These are phyloP conservation scores for Chrosomus eos DNA, from an alignment of 2,797 vertebrate species.

Conservation along the genomic window DNA sequence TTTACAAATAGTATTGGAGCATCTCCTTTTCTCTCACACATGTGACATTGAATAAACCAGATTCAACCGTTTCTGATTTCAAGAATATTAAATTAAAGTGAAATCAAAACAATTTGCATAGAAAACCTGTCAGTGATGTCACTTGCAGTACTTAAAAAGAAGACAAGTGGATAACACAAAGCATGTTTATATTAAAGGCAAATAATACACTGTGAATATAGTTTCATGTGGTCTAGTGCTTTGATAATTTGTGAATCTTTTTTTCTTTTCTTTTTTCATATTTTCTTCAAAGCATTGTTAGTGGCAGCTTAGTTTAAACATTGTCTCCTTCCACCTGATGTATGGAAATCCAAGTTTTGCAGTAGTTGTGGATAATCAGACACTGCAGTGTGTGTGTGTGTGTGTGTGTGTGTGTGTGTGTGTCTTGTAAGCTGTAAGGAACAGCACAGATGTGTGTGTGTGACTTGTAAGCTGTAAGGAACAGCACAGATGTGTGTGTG, in stretches of 20 bases:
- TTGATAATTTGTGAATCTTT: too few species aligned
- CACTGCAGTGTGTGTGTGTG: too few species aligned
- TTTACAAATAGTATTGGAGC: neutral
- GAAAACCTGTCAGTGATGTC: neutral
- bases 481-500: neutral
- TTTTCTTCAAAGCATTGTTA: neutral
- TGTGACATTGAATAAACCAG: neutral
- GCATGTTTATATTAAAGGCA: too few species aligned
- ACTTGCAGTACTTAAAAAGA: neutral
- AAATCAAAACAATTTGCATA: neutral
- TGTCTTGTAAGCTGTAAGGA: too few species aligned
- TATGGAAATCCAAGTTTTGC: neutral
- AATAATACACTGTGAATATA: neutral
- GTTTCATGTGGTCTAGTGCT: neutral
- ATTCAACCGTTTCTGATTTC: neutral
- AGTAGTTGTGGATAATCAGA: neutral
- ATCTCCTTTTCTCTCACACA: neutral
- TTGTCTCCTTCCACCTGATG: neutral
- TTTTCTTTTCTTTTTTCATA: too few species aligned
- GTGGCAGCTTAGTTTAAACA: neutral
- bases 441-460: constrained; percentile 2
- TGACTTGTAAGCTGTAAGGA: neutral
- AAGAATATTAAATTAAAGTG: neutral
- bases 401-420: neutral
- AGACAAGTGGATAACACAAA: neutral